A percentile compares a stretch with the other conserved stretches of the same genome.
Evolutionary conservation across 1,140 invertebrate genomes (phyloP).

Genomic region (Oncopodura yosiiana): DNA sequence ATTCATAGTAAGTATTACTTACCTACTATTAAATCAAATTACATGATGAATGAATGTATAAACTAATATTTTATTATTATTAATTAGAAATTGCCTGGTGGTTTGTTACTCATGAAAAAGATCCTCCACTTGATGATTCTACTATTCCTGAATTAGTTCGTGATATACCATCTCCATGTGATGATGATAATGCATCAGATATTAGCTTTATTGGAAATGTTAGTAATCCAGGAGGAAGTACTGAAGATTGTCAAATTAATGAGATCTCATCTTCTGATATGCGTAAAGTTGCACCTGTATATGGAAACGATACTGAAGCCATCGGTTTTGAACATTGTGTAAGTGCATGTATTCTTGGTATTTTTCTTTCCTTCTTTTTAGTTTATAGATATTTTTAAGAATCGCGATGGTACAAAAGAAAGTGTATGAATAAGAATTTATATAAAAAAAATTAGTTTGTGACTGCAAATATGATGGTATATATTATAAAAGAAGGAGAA

Average conservation of each 20-base stretch:
- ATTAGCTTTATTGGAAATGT: constrained; percentile 24
- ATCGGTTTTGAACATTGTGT: constrained; percentile 31
- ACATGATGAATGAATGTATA: too few relatives aligned
- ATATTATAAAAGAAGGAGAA: too few relatives aligned
- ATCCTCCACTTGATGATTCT: background rate
- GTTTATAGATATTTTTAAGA: background rate
- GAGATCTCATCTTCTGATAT: constrained; percentile 16
- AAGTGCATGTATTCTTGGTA: constrained; percentile 11
- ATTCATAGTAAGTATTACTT: too few relatives aligned
- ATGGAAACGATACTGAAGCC: constrained; percentile 10
- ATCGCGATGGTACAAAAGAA: too few relatives aligned
- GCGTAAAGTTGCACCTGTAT: background rate
- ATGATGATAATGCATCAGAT: constrained; percentile 7
- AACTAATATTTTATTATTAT: too few relatives aligned
- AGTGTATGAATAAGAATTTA: background rate
- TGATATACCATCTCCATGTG: background rate
- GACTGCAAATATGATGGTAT: too few relatives aligned
- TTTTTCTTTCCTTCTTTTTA: background rate
- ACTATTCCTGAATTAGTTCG: constrained; percentile 8
- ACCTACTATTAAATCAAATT: too few relatives aligned
- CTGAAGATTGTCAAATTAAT: constrained; percentile 21
- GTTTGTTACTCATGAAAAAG: constrained; percentile 7
- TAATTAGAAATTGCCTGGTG: constrained; percentile 20
- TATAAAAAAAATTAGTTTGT: background rate
- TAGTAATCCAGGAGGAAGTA: constrained; percentile 13